phyloP scores from a whole-genome alignment of 2,113 vertebrate genomes.

The Microcebus jonahi region DNA sequence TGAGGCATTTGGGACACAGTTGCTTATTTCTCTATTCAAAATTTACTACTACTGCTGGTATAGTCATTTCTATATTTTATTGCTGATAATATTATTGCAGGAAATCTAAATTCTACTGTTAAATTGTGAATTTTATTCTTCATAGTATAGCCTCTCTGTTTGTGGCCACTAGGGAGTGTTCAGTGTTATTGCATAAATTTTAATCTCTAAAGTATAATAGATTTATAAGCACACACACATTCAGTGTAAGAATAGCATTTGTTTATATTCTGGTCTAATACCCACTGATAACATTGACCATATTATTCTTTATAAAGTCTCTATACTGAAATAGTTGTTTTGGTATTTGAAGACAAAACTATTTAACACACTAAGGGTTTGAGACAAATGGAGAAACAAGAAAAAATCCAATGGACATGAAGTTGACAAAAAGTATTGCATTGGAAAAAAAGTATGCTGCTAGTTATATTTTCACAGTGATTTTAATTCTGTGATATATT shows the following conservation, averaged over 20 bases:
- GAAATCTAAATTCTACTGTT: not conserved
- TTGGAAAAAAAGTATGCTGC: not conserved
- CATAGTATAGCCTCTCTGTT: not conserved
- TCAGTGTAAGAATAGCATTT: slow-evolving; percentile 39
- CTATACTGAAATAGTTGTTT: slow-evolving; percentile 36
- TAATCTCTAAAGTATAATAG: slow-evolving; percentile 8
- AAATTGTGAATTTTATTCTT: slow-evolving; percentile 18
- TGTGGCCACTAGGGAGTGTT: not conserved
- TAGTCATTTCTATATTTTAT: slow-evolving; percentile 34
- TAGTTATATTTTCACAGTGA: slow-evolving; percentile 37
- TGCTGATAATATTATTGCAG: not conserved
- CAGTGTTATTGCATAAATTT: not conserved
- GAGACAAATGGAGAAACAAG: slow-evolving; percentile 25
- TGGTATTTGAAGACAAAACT: slow-evolving; percentile 15
- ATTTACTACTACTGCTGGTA: not conserved
- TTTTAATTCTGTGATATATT: slow-evolving; percentile 43
- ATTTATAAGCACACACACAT: not conserved
- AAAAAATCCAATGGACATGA: slow-evolving; percentile 37
- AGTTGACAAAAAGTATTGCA: slow-evolving; percentile 8
- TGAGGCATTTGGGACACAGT: not conserved
- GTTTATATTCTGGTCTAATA: not conserved
- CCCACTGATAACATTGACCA: not conserved
- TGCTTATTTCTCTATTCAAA: not conserved
- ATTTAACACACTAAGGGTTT: slow-evolving; percentile 37
- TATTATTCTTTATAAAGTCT: slow-evolving; percentile 31